Evolutionary conservation across 1,140 invertebrate genomes (phyloP), one percentile per base, ranked within the genome.

Genomic region (Drosophila arawakana): DNA sequence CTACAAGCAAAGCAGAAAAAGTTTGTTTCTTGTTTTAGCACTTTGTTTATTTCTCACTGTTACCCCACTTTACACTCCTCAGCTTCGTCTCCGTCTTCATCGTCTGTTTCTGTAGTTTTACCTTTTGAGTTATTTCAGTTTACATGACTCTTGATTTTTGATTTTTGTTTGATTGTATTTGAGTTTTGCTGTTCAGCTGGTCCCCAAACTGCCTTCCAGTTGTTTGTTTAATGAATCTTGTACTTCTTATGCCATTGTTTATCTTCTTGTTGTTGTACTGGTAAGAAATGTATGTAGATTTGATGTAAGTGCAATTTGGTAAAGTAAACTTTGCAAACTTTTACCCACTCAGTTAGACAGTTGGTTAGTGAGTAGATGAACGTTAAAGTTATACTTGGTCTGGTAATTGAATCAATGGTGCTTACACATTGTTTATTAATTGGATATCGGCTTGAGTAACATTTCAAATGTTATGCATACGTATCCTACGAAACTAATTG

Each of bases 81-180:
- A 5, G 18, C 25, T 30, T 30, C 25, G 6, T 6, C 25, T 6
- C 3, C 25, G 6, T 68, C 35, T 47, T 21, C 18, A 30, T 25
- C 13, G 37, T 37, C 13, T 41, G 13, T 13, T 65, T 13, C 15
- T 70, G 61, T 57, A 75, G 73, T 68, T 73, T 30, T 73, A 41
- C 43, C 46, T 67, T 34, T 67, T 34, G 13, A 59, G 57, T 78
- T 76, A 60, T 63, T 65, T 76, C 39, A 76, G 76, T 67, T 78
- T 67, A 66, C 63, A 68, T 77, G 58, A 67, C 63, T 73, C 73
- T 79, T 76, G 74, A 79, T 79, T 79, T 79, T 79, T 73, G 73
- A 79, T 73, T 76, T 79, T 73, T 72, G 76, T 79, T 78, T 72
- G 76, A 76, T 76, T 78, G 76, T 76, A 68, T 78, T 78, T 78